phyloP scores from a whole-genome alignment of 2,797 vertebrate species.

The Sebastes kiyomatsui region DNA sequence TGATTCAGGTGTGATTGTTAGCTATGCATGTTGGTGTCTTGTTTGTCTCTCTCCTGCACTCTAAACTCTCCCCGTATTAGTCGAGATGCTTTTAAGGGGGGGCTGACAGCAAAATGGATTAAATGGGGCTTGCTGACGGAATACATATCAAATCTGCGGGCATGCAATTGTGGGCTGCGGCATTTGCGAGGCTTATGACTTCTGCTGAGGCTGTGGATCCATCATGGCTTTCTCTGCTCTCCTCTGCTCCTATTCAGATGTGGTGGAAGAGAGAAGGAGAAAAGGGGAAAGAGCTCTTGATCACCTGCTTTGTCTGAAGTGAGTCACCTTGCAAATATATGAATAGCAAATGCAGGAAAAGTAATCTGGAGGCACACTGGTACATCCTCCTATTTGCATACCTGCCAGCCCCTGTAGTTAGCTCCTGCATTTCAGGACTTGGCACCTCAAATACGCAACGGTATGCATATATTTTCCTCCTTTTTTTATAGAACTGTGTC shows the following conservation, averaged over 20 bases:
- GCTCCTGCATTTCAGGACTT: slow-evolving; percentile 69
- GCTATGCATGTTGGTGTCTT: slow-evolving; percentile 43
- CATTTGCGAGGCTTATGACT: slow-evolving; percentile 80
- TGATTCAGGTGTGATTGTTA: slow-evolving; percentile 51
- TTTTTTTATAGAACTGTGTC: slow-evolving; percentile 24
- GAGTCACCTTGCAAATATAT: slow-evolving; percentile 91
- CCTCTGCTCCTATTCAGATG: slow-evolving; percentile 53
- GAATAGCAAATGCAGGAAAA: slow-evolving; percentile 86
- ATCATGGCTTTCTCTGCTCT: slow-evolving; percentile 64
- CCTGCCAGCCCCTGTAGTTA: slow-evolving; percentile 80
- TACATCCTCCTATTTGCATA: slow-evolving; percentile 85
- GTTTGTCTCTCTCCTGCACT: slow-evolving; percentile 58
- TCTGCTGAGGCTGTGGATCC: slow-evolving; percentile 79
- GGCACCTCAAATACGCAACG: slow-evolving; percentile 69
- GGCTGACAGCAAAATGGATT: slow-evolving; percentile 84
- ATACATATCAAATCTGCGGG: slow-evolving; percentile 80
- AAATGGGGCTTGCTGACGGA: slow-evolving; percentile 82
- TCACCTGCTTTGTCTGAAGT: slow-evolving; percentile 87
- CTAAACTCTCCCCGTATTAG: slow-evolving; percentile 61
- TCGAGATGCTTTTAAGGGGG: slow-evolving; percentile 64
- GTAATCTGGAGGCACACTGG: slow-evolving; percentile 83
- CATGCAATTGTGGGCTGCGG: slow-evolving; percentile 74
- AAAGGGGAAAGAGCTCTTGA: slow-evolving; percentile 76
- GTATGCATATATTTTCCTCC: slow-evolving; percentile 68
- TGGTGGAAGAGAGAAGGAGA: slow-evolving; percentile 41